Evolutionary conservation across 2,113 vertebrate genomes (phyloP).

Genomic region (Suricata suricatta): DNA sequence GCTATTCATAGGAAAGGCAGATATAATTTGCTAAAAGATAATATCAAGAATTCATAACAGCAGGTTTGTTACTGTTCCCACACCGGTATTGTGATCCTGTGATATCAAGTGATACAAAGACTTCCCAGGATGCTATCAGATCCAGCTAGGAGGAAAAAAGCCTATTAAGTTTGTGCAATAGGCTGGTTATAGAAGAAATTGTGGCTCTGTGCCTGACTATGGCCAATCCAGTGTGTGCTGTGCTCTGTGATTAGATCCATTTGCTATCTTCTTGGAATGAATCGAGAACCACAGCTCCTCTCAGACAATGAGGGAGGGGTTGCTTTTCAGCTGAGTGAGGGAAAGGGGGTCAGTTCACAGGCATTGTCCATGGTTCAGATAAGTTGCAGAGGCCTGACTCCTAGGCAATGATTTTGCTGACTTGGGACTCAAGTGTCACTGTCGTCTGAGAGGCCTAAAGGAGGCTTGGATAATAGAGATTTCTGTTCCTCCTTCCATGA

Average conservation of each 20-base stretch:
- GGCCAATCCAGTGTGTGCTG: not conserved
- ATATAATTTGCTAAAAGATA: constrained; percentile 70
- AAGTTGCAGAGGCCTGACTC: not conserved
- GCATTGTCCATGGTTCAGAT: not conserved
- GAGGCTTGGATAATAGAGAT: not conserved
- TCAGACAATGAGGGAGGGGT: not conserved
- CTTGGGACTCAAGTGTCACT: accelerated
- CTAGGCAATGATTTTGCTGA: accelerated
- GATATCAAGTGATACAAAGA: constrained; percentile 19
- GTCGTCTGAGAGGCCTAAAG: not conserved
- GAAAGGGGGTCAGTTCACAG: not conserved
- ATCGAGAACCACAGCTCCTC: constrained; percentile 16
- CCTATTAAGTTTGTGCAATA: not conserved
- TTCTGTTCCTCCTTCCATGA: not conserved
- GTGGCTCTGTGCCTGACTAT: not conserved
- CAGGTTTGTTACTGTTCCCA: constrained; percentile 51
- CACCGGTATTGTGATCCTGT: constrained; percentile 35
- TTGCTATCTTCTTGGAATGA: constrained; percentile 54
- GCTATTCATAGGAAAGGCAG: constrained; percentile 62
- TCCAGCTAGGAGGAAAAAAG: not conserved
- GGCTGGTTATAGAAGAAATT: not conserved
- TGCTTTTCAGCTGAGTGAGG: not conserved
- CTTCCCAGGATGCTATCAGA: constrained; percentile 49
- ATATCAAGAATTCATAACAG: constrained; percentile 52
- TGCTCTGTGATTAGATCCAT: not conserved